Conservation (phyloP, 2,888 invertebrate species). For the Sicus ferrugineus region DNA sequence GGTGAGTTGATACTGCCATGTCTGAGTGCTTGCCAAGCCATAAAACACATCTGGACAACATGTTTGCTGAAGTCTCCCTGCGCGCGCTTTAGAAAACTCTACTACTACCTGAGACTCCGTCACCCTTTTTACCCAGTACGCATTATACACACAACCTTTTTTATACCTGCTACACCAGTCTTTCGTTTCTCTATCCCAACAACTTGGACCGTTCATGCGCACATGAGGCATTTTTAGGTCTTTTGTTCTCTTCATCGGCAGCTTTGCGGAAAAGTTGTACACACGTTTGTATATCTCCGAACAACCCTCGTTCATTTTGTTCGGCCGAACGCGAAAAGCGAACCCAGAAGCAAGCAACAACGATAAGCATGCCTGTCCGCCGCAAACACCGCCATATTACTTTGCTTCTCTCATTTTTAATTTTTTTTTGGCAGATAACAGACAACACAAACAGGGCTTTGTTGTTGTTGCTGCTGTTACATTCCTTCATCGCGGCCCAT, state of each 20-base stretch:
- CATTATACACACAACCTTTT: no score
- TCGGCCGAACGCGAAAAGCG: constrained; percentile 31
- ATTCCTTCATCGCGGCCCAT: no score
- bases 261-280: no score
- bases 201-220: constrained; percentile 26
- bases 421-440: no score
- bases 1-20: constrained; percentile 36
- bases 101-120: not conserved
- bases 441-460: no score
- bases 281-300: no score
- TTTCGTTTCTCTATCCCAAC: not conserved
- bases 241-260: constrained; percentile 34
- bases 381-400: constrained; percentile 34
- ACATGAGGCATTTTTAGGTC: not conserved
- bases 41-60: constrained; percentile 58
- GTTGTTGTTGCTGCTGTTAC: no score
- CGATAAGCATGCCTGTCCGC: not conserved
- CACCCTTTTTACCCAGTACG: not conserved
- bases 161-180: no score
- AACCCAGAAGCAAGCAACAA: constrained; percentile 26
- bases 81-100: not conserved
- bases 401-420: constrained; percentile 11
- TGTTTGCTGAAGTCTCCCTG: constrained; percentile 42
- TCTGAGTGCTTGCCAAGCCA: constrained; percentile 29
- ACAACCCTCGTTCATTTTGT: no score